Base-by-base conservation (phyloP, 1,140 invertebrate species). In the Leptopilina boulardi region DNA sequence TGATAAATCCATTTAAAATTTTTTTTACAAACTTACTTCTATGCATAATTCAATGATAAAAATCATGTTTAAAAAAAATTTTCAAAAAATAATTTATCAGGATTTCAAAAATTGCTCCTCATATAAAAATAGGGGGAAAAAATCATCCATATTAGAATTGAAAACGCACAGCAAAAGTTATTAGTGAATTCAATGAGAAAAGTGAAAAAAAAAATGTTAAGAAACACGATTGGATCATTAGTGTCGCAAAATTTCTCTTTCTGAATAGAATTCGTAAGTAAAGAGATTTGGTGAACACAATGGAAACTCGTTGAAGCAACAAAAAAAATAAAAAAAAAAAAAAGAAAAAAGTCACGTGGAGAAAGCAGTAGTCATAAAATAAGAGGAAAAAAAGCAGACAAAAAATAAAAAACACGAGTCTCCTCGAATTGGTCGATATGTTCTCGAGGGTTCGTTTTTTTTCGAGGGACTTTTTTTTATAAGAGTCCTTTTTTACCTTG, bases 401-500 rank as follows among this genome's bases (percentile, higher is more conserved):
- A 23, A 66, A 66, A 51, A n/a, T 66, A 34, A 13, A 6, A 66
- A 66, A 66, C 23, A 66, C 3, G 59, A 66, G 59, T 66, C 59
- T 11, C 59, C 59, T 66, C 59, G 59, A 66, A 18, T 15, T 66
- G 23, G 59, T 66, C 59, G 59, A 66, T 66, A 66, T 11, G 71
- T 73, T 30, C 71, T 77, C 54, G 19, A 59, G 76, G 34, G n/a
- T 38, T n/a, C n/a, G n/a, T n/a, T n/a, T n/a, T n/a, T n/a, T 44
- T 70, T 78, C 56, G 70, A 72, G 70, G 51, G 70, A 44, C 41
- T 42, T 26, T n/a, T n/a, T n/a, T n/a, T n/a, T n/a, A n/a, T 42
- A 4, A 66, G 70, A 70, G 34, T 73, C 19, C 4, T 77, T 73
- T n/a, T n/a, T 90, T 91, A 91, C 91, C 91, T 91, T 91, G 89